These are phyloP conservation scores for Epinephelus moara DNA, from an alignment of 2,113 vertebrate genomes.

Conservation along the genomic window DNA sequence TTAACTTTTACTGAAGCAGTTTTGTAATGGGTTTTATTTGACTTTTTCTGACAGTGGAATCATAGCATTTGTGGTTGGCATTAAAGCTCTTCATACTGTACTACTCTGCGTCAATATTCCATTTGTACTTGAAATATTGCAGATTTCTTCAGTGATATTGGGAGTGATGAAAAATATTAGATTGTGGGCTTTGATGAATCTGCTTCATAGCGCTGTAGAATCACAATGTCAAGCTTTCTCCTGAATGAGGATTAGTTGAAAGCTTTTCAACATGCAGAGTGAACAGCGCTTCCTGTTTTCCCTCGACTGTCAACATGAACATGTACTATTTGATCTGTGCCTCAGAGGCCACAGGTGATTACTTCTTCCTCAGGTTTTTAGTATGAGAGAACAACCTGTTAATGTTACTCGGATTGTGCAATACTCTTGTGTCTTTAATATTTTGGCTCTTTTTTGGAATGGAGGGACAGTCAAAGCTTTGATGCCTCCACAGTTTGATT, in stretches of 20 bases:
- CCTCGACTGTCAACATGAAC: background rate
- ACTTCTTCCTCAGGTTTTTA: background rate
- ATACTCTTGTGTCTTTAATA: background rate
- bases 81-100: background rate
- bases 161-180: background rate
- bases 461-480: background rate
- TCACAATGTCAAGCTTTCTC: constrained; percentile 9
- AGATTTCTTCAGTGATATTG: background rate
- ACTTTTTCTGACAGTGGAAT: background rate
- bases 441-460: background rate
- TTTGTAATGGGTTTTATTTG: background rate
- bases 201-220: background rate
- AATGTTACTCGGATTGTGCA: background rate
- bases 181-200: background rate
- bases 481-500: background rate
- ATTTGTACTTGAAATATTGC: background rate
- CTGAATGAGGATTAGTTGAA: background rate
- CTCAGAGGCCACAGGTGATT: background rate
- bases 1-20: background rate
- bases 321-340: background rate
- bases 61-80: background rate
- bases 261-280: constrained; percentile 19
- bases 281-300: background rate
- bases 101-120: background rate
- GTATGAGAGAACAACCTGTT: background rate